phyloP scores from a whole-genome alignment of 2,113 vertebrate species.

The human (Homo sapiens) region GRCh38 chr9:95351501-95352000 shows the following conservation, averaged over 20 bases:
- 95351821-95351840: too few species aligned
- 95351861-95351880: too few species aligned
- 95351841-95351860: too few species aligned
- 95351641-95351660: neutral
- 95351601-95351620: neutral
- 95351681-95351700: conserved; percentile 54
- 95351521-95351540: conserved; percentile 41
- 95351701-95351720: conserved; percentile 51
- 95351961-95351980: too few species aligned
- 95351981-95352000: too few species aligned
- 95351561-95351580: neutral
- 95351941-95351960: too few species aligned
- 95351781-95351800: too few species aligned
- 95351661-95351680: neutral
- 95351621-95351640: neutral
- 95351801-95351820: too few species aligned
- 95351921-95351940: too few species aligned
- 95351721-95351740: conserved; percentile 66
- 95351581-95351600: conserved; percentile 34
- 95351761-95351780: too few species aligned
- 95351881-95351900: too few species aligned
- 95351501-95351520: conserved; percentile 62
- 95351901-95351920: too few species aligned
- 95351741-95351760: neutral
- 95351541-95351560: neutral